A percentile compares a stretch with the other conserved stretches of the same genome.
Conservation (phyloP, 2,797 vertebrate species). For the Molossus molossus region DNA sequence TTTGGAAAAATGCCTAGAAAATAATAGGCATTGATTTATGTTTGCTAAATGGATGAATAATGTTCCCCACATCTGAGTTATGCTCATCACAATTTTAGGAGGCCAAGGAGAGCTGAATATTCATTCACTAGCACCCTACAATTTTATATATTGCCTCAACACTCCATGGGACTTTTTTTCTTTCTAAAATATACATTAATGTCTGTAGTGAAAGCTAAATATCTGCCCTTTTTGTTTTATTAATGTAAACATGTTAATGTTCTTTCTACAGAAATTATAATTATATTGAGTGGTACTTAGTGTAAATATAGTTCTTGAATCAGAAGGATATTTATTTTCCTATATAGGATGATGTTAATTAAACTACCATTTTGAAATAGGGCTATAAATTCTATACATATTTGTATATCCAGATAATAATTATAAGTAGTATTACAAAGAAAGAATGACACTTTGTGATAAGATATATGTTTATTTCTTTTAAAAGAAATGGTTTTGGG, state of each 20-base stretch:
- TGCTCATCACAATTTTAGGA: neutral
- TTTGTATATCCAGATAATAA: constrained; percentile 82
- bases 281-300: constrained; percentile 85
- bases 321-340: constrained; percentile 79
- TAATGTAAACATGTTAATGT: constrained; percentile 88
- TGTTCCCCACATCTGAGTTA: neutral
- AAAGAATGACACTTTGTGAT: constrained; percentile 79
- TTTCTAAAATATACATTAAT: constrained; percentile 72
- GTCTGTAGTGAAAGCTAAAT: constrained; percentile 74
- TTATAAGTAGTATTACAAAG: constrained; percentile 63
- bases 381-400: constrained; percentile 74
- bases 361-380: constrained; percentile 81
- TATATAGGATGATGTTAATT: constrained; percentile 76
- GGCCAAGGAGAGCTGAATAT: neutral
- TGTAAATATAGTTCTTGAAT: constrained; percentile 80
- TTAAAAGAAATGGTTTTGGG: constrained; percentile 78
- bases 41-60: neutral
- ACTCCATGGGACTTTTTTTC: constrained; percentile 58
- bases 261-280: constrained; percentile 86
- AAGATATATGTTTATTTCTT: constrained; percentile 82
- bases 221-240: constrained; percentile 79
- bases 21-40: neutral
- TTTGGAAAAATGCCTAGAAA: neutral
- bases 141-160: neutral
- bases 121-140: neutral